Conservation (phyloP, 1,140 invertebrate species). For the Zaprionus kolodkinae region DNA sequence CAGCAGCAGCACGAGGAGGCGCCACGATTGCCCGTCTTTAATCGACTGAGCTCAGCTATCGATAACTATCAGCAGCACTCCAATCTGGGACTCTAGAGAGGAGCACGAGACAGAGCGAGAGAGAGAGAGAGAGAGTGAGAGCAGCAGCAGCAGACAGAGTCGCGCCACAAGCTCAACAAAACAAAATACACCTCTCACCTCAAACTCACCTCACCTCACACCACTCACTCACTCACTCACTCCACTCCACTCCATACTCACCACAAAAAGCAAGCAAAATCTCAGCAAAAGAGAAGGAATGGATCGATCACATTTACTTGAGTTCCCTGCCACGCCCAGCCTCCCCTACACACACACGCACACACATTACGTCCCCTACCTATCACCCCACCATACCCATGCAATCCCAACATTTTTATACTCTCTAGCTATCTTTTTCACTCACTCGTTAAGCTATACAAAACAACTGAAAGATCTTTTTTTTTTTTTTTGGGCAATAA, state of each 20-base stretch:
- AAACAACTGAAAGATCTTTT: constrained; percentile 1
- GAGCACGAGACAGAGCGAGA: no score
- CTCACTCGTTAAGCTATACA: constrained; percentile 7
- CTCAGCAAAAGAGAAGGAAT: neutral
- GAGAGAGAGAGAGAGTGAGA: neutral
- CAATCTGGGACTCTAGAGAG: constrained; percentile 57
- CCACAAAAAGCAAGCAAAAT: neutral
- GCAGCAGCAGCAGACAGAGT: neutral
- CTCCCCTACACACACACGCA: neutral
- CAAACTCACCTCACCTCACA: neutral
- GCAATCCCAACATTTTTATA: neutral
- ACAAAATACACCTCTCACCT: neutral
- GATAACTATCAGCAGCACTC: constrained; percentile 85
- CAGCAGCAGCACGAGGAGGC: constrained; percentile 58
- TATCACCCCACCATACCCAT: neutral
- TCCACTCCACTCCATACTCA: neutral
- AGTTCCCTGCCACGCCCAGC: neutral
- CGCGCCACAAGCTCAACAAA: neutral
- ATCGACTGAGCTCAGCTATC: constrained; percentile 88
- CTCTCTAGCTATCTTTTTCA: constrained; percentile 3
- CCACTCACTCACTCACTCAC: neutral
- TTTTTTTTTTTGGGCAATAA: neutral
- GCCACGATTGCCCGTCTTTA: constrained; percentile 88
- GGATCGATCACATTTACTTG: neutral
- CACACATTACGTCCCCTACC: neutral